Conservation (phyloP, 1,140 invertebrate genomes). For the Araneus ventricosus region DNA sequence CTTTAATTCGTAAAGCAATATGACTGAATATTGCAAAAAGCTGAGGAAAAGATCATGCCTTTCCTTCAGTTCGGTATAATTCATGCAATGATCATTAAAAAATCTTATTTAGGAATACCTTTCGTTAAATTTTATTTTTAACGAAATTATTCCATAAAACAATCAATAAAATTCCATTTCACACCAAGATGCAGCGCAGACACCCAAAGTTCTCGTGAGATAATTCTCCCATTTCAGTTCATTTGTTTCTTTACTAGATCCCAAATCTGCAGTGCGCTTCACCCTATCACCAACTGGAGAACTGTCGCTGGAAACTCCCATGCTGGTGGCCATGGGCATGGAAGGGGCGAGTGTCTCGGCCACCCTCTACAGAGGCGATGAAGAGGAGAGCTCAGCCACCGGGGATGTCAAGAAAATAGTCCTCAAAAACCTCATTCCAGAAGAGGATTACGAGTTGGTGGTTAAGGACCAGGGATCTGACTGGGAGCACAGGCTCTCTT, state of each 20-base stretch:
- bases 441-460: slow-evolving; percentile 13
- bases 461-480: slow-evolving; percentile 8
- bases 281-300: neutral
- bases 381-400: neutral
- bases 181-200: too few relatives aligned
- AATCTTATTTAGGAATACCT: too few relatives aligned
- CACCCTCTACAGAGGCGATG: neutral
- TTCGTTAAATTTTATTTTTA: too few relatives aligned
- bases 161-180: too few relatives aligned
- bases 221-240: neutral
- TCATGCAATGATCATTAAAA: too few relatives aligned
- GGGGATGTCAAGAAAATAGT: neutral
- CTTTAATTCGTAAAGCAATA: too few relatives aligned
- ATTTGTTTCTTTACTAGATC: slow-evolving; percentile 20
- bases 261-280: slow-evolving; percentile 14
- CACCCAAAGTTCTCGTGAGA: too few relatives aligned
- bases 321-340: slow-evolving; percentile 27
- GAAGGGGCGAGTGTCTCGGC: neutral
- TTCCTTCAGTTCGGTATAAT: too few relatives aligned
- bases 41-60: too few relatives aligned
- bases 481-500: neutral
- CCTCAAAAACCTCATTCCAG: slow-evolving; percentile 24
- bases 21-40: too few relatives aligned
- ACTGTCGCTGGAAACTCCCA: slow-evolving; percentile 6
- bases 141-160: too few relatives aligned